Conservation (phyloP, 2,797 vertebrate species). For the Melanotaenia trifasciata region DNA sequence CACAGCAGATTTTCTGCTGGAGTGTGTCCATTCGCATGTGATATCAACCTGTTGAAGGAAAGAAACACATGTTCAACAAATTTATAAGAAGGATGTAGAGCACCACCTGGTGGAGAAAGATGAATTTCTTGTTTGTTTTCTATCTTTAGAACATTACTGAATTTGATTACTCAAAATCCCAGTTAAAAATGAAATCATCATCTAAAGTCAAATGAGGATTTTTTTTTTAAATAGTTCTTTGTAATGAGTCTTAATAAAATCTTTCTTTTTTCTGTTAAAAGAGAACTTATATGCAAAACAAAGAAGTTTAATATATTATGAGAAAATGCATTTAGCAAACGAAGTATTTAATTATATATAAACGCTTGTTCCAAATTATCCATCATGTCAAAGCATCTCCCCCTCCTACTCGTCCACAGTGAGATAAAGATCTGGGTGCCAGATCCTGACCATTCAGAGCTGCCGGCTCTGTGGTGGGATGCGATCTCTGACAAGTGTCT, state of each 20-base stretch:
- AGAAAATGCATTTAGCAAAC: not conserved
- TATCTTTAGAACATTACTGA: not conserved
- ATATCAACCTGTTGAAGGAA: slow-evolving; percentile 66
- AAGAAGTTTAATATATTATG: not conserved
- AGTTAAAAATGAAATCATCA: not conserved
- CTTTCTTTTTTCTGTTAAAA: not conserved
- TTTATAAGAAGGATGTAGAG: slow-evolving; percentile 46
- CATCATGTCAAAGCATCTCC: slow-evolving; percentile 1
- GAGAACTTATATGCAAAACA: not conserved
- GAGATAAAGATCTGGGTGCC: slow-evolving; percentile 97
- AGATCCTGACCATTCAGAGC: slow-evolving; percentile 95
- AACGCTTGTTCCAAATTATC: not conserved
- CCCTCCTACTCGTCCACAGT: slow-evolving; percentile 74
- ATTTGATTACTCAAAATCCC: not conserved
- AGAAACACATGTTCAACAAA: slow-evolving; percentile 28
- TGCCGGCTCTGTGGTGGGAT: slow-evolving; percentile 97
- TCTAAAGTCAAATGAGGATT: not conserved
- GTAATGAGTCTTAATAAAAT: slow-evolving; percentile 2
- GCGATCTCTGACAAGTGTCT: slow-evolving; percentile 93
- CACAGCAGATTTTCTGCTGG: slow-evolving; percentile 7
- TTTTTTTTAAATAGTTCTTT: not conserved
- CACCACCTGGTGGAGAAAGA: slow-evolving; percentile 74
- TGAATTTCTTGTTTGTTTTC: not conserved
- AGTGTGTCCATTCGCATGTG: slow-evolving; percentile 16
- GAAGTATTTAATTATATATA: not conserved